Conservation (phyloP, 2,888 invertebrate genomes). For the Athripsodes cinereus region DNA sequence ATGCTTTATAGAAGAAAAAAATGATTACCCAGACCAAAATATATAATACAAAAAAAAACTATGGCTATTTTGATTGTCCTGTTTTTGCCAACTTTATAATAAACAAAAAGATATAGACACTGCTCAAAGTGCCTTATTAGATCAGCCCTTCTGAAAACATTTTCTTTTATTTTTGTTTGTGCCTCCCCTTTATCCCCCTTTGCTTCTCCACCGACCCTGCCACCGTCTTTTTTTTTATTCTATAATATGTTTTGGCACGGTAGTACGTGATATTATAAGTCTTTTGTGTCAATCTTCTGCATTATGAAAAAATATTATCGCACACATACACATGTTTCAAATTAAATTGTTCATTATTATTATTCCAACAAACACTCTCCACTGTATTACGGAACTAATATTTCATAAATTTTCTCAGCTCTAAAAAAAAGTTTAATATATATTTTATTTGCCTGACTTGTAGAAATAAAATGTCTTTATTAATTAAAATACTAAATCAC, state of each 20-base stretch:
- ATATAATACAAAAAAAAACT: background rate
- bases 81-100: background rate
- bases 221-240: background rate
- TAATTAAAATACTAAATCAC: too few relatives aligned
- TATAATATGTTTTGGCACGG: slow-evolving; percentile 16
- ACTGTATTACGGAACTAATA: too few relatives aligned
- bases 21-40: too few relatives aligned
- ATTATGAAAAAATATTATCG: too few relatives aligned
- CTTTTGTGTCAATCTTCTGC: background rate
- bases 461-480: too few relatives aligned
- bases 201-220: background rate
- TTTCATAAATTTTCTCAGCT: too few relatives aligned
- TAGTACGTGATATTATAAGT: slow-evolving; percentile 11
- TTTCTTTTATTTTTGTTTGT: slow-evolving; percentile 16
- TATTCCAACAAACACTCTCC: too few relatives aligned
- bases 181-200: slow-evolving; percentile 2
- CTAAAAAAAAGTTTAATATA: too few relatives aligned
- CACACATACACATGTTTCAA: too few relatives aligned
- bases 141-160: slow-evolving; percentile 19
- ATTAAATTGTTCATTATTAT: too few relatives aligned
- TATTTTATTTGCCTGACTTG: too few relatives aligned
- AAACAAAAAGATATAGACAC: slow-evolving; percentile 10
- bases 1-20: too few relatives aligned
- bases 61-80: background rate
- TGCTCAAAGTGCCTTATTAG: slow-evolving; percentile 25